Percentiles rank a stretch among this genome's conserved stretches.
Evolutionary conservation across 2,888 invertebrate species (phyloP).

Genomic region (Cephus spinipes): DNA sequence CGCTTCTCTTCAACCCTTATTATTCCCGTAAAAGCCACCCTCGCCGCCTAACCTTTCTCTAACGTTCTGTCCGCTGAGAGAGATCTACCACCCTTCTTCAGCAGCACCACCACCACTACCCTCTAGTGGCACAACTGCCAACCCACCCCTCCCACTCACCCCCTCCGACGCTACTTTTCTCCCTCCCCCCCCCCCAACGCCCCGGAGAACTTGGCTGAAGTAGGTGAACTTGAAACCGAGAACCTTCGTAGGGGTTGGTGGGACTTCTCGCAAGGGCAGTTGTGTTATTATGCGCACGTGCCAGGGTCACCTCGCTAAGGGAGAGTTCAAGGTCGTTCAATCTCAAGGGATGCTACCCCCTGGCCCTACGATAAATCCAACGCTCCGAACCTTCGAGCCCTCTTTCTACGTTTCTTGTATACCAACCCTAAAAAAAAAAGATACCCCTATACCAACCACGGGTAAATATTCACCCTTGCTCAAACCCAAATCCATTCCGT

Average conservation of each 20-base stretch:
- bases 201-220: constrained; percentile 13
- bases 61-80: neutral
- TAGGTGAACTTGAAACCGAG: constrained; percentile 37
- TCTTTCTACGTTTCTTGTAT: neutral
- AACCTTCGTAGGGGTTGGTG: neutral
- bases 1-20: neutral
- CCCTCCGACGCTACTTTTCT: neutral
- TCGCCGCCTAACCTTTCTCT: neutral
- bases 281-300: constrained; percentile 28
- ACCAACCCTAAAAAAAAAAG: neutral
- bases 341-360: neutral
- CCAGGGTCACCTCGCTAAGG: constrained; percentile 32
- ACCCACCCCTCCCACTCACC: neutral
- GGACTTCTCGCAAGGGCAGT: constrained; percentile 18
- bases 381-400: neutral
- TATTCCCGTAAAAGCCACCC: constrained; percentile 1
- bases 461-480: neutral
- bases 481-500: neutral
- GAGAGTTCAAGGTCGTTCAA: constrained; percentile 3
- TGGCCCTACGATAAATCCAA: neutral
- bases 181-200: constrained; percentile 2
- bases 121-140: neutral
- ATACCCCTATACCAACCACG: neutral
- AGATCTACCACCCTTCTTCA: neutral
- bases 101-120: neutral